A percentile compares a stretch with the other conserved stretches of the same genome.
Conservation (phyloP, 2,888 invertebrate genomes). For the Rhamnusium bicolor region DNA sequence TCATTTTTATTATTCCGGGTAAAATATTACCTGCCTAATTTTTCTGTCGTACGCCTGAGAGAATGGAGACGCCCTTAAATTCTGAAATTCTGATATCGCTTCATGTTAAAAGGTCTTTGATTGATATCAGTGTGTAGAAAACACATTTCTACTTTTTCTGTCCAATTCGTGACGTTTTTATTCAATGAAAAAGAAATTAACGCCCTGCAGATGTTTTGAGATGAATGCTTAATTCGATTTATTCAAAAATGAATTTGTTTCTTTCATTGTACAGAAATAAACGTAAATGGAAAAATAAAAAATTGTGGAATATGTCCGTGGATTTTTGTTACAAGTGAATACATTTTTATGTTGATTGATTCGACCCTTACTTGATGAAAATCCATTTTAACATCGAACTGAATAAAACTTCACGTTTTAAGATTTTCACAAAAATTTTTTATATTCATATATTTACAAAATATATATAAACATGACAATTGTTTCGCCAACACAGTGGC, state of each 20-base stretch:
- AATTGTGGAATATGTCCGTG: neutral
- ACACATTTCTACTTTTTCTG: slow-evolving; percentile 21
- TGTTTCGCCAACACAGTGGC: no score
- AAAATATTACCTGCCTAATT: neutral
- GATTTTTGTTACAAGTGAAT: neutral
- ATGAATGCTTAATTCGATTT: slow-evolving; percentile 24
- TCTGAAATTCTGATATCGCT: slow-evolving; percentile 19
- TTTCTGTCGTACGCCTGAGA: neutral
- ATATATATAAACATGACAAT: no score
- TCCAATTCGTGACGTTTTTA: slow-evolving; percentile 15
- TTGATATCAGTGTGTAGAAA: slow-evolving; percentile 24
- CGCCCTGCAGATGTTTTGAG: slow-evolving; percentile 10
- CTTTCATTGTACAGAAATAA: neutral
- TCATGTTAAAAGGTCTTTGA: slow-evolving; percentile 32
- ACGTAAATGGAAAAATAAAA: neutral
- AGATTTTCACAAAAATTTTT: no score
- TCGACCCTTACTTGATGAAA: no score
- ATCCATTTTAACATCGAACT: no score
- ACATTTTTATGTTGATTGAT: neutral
- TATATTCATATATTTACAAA: no score
- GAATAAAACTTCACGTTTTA: no score
- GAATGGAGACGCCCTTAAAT: neutral
- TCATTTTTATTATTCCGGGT: no score
- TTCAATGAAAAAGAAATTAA: slow-evolving; percentile 26
- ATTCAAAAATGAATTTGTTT: neutral